Percentiles rank a stretch among this genome's conserved stretches.
Conservation (phyloP, 1,140 invertebrate genomes). For the Drosophila prosaltans region DNA sequence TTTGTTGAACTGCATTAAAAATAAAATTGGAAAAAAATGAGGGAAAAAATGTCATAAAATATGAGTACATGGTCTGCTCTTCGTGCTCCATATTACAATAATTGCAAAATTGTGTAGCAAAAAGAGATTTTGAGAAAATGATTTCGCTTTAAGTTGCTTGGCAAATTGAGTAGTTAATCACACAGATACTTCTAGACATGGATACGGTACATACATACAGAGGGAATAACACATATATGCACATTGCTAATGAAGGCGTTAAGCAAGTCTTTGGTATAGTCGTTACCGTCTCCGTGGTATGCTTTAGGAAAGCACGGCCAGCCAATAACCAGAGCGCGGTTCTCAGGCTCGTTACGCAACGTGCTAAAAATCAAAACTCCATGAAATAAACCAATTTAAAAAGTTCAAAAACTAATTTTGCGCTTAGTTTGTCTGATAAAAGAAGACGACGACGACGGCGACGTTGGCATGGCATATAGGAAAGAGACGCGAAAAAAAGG, state of each 20-base stretch:
- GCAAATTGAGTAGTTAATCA: conserved; percentile 75
- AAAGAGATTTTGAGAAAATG: conserved; percentile 66
- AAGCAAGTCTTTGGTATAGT: conserved; percentile 47
- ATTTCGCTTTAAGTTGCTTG: conserved; percentile 70
- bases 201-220: no score
- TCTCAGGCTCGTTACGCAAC: conserved; percentile 77
- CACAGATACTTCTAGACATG: background rate
- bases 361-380: conserved; percentile 82
- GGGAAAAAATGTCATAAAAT: conserved; percentile 68
- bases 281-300: conserved; percentile 28
- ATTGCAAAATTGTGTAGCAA: conserved; percentile 75
- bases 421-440: conserved; percentile 82
- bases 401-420: conserved; percentile 83
- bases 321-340: conserved; percentile 71
- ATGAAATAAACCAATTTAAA: conserved; percentile 83
- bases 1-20: conserved; percentile 36
- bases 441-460: conserved; percentile 55
- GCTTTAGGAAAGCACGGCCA: conserved; percentile 47
- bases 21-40: conserved; percentile 14
- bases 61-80: conserved; percentile 36
- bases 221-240: conserved; percentile 13
- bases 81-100: conserved; percentile 64
- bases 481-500: conserved; percentile 23
- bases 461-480: conserved; percentile 40
- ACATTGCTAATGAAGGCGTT: conserved; percentile 71